Evolutionary conservation across 2,888 invertebrate genomes (phyloP), one percentile per base, ranked within the genome.

Genomic region (Dasypogon diadema): DNA sequence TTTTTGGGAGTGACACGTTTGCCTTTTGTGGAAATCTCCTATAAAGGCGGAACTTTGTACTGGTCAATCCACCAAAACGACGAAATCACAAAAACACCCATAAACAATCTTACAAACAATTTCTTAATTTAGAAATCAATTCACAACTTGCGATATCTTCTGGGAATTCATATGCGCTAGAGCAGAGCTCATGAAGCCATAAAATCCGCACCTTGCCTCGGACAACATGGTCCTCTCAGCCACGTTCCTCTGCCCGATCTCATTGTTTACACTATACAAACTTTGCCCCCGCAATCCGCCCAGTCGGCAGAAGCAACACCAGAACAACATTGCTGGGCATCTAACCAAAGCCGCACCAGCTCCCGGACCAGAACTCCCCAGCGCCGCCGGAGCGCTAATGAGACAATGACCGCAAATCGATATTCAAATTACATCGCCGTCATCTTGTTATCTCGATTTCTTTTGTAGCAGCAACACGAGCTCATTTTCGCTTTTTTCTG

Each of bases 351-450:
- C n/a, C n/a, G n/a, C n/a, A n/a, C n/a, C 8, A 8, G 30, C 8
- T 5, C 30, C 30, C 30, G 8, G 30, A n/a, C n/a, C n/a, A 2
- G 0, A 2, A 42, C 42, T 3, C 42, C 6, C 21, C 37, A 37
- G 22, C 37, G 46, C 42, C 46, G 24, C 10, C 12, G 24, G 5
- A 46, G 22, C 26, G 65, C 46, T 65, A 65, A 65, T 65, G 65
- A 65, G 46, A 48, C 65, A 65, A 65, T 48, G 65, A 65, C 65
- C 65, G 65, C 65, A 24, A 46, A 65, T 65, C 65, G 65, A 65
- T 65, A 65, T 65, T 65, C 46, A 65, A 65, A 65, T 65, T 65
- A 65, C 65, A 65, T 37, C 48, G 65, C 37, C 65, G 26, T 65
- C 65, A 42, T 46, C 65, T 65, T 22, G 65, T 65, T 65, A 65